These are phyloP conservation scores for Odontothrips loti DNA, from an alignment of 2,888 invertebrate genomes.

Conservation along the genomic window DNA sequence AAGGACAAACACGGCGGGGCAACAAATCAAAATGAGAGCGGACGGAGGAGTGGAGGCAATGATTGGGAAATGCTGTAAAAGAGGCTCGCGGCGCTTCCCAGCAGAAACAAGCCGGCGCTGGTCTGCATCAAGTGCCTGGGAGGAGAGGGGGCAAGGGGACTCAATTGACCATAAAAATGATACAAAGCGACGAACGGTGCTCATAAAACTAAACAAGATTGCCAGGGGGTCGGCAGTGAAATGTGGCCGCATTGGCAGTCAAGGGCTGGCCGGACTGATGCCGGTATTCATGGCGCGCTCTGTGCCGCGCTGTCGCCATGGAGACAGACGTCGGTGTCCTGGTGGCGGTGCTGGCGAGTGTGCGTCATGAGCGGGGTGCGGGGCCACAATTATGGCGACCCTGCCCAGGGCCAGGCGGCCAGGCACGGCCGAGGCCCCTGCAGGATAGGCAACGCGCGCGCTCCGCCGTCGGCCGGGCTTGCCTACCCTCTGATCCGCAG, in stretches of 20 bases:
- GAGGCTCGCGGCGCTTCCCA: background rate
- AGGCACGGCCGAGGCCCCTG: too few relatives aligned
- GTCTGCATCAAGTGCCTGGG: background rate
- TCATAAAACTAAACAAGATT: conserved; percentile 17
- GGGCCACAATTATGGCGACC: too few relatives aligned
- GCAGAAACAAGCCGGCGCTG: background rate
- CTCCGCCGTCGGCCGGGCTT: too few relatives aligned
- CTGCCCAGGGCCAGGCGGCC: too few relatives aligned
- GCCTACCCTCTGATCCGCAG: too few relatives aligned
- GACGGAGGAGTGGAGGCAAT: background rate
- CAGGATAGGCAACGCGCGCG: too few relatives aligned
- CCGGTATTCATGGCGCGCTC: background rate
- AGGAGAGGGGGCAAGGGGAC: background rate
- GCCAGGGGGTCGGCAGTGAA: background rate
- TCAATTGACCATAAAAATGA: conserved; percentile 16
- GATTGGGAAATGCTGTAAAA: background rate
- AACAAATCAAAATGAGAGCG: background rate
- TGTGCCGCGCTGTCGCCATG: too few relatives aligned
- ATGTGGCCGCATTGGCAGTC: background rate
- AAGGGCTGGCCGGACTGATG: background rate
- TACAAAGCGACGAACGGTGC: background rate
- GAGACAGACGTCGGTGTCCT: too few relatives aligned
- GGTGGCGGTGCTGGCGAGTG: too few relatives aligned
- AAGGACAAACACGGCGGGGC: background rate
- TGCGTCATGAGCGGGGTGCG: too few relatives aligned